Conservation (phyloP, 2,113 vertebrate genomes). For the Thymallus thymallus region DNA sequence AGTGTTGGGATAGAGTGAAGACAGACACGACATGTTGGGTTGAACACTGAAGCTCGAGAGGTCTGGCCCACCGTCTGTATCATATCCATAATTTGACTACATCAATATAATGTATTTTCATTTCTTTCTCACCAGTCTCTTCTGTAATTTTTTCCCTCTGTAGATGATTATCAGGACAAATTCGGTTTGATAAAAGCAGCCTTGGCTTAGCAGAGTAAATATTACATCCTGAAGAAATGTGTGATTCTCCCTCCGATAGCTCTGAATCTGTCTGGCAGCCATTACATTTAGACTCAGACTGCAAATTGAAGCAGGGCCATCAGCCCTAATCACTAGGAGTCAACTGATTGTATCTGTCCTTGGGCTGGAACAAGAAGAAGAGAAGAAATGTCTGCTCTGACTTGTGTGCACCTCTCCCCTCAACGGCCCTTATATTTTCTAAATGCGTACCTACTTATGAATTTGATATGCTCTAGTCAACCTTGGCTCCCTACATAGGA, state of each 20-base stretch:
- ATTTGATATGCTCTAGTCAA: not conserved
- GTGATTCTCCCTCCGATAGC: conserved; percentile 2
- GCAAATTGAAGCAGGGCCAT: not conserved
- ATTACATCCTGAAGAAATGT: not conserved
- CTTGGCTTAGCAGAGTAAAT: not conserved
- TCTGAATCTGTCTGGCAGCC: not conserved
- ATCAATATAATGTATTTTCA: not conserved
- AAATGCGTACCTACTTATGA: not conserved
- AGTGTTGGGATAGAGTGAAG: too few relatives aligned
- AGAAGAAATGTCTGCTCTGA: not conserved
- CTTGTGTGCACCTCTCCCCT: not conserved
- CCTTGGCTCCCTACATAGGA: not conserved
- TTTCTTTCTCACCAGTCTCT: not conserved
- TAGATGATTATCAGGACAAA: not conserved
- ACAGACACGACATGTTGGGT: too few relatives aligned
- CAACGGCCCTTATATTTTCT: not conserved
- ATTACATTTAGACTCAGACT: not conserved
- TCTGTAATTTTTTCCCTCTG: not conserved
- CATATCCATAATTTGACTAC: not conserved
- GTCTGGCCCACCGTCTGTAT: not conserved
- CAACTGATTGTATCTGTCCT: not conserved
- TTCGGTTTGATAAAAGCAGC: not conserved
- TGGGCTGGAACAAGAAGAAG: not conserved
- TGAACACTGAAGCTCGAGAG: too few relatives aligned
- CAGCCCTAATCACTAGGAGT: not conserved